A percentile compares a stretch with the other conserved stretches of the same genome.
Evolutionary conservation across 2,797 vertebrate genomes (phyloP).

Genomic region (Oceanodroma leucorhoa): DNA sequence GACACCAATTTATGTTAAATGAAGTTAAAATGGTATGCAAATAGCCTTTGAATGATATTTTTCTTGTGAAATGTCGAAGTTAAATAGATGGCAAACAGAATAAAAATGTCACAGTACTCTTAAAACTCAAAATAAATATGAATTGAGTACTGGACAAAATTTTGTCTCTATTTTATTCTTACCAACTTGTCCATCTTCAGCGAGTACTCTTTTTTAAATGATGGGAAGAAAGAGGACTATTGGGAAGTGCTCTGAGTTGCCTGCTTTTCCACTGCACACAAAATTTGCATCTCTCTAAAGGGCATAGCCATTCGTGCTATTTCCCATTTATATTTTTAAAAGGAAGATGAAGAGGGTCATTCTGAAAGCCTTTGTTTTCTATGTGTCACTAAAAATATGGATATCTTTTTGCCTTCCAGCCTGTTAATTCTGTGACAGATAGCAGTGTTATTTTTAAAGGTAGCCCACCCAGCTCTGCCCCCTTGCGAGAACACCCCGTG

Average conservation of each 20-base stretch:
- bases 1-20: neutral
- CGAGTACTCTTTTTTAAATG: neutral
- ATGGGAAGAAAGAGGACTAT: neutral
- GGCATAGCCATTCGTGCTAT: neutral
- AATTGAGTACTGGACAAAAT: neutral
- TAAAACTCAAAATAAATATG: neutral
- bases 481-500: conserved; percentile 10
- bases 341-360: neutral
- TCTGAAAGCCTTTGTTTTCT: conserved; percentile 12
- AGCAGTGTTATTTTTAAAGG: conserved; percentile 42
- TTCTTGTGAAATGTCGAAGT: neutral
- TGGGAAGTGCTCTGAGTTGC: neutral
- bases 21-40: neutral
- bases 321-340: conserved; percentile 12
- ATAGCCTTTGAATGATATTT: neutral
- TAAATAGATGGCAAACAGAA: neutral
- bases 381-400: neutral
- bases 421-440: conserved; percentile 34
- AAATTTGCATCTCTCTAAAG: neutral
- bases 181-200: neutral
- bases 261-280: neutral
- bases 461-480: conserved; percentile 27
- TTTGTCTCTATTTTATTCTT: neutral
- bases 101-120: neutral
- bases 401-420: neutral